Evolutionary conservation across 1,140 invertebrate species (phyloP).

Genomic region (Zaprionus inermis): DNA sequence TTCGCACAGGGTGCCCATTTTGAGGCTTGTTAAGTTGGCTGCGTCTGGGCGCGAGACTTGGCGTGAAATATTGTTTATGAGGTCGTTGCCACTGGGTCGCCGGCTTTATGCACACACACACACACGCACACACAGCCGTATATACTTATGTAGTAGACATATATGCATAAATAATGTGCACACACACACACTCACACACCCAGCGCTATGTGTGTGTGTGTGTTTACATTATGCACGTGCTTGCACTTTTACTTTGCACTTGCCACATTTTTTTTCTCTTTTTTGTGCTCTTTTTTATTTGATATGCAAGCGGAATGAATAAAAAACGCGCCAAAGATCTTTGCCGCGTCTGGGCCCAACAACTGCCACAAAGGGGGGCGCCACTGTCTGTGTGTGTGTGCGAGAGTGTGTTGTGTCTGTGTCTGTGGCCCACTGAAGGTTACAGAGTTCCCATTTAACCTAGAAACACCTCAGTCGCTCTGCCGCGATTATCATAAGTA

Average conservation of each 20-base stretch:
- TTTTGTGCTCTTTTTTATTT: conserved; percentile 58
- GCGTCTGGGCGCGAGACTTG: background rate
- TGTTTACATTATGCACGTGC: conserved; percentile 41
- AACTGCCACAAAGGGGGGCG: conserved; percentile 27
- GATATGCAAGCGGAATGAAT: conserved; percentile 44
- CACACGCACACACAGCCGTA: background rate
- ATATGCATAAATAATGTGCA: conserved; percentile 3
- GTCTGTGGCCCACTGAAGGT: conserved; percentile 40
- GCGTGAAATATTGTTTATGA: conserved; percentile 6
- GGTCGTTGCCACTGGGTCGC: conserved; percentile 56
- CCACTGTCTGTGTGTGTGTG: conserved; percentile 6
- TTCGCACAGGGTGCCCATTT: background rate
- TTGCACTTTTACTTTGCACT: conserved; percentile 76
- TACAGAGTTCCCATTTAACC: conserved; percentile 41
- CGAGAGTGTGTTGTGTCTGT: conserved; percentile 16
- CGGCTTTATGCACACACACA: conserved; percentile 12
- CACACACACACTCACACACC: background rate
- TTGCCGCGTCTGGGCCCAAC: conserved; percentile 33
- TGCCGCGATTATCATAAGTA: conserved; percentile 30
- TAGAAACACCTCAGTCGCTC: conserved; percentile 34
- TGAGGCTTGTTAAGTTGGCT: conserved; percentile 17
- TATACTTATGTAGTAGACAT: background rate
- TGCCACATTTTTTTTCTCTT: conserved; percentile 50
- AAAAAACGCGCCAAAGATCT: conserved; percentile 38
- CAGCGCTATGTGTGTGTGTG: conserved; percentile 2